Base-by-base conservation (phyloP, 2,888 invertebrate genomes). In the Patella pellucida region DNA sequence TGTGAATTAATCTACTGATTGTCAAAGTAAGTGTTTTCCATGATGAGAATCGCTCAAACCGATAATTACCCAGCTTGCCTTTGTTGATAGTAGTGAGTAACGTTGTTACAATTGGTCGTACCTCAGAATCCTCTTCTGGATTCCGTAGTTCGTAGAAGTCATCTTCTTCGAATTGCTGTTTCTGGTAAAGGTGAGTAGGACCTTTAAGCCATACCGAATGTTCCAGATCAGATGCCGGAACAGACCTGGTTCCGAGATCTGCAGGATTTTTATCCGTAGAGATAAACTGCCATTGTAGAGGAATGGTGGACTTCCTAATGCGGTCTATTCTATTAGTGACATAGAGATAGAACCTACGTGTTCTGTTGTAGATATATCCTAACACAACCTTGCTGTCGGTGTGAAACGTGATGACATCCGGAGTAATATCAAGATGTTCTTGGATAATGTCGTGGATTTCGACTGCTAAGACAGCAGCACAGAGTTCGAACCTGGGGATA, bases 401-500 rank as follows among this genome's bases (percentile, higher is more conserved):
- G 73, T 75, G 80, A 69, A 56, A 79, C 19, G n/a, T 69, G 15
- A 76, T 72, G 14, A 51, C 9, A 5, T 54, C 14, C 12, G 77
- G 14, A 7, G 69, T 52, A 31, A 79, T 31, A 14, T 73, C 52
- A 1, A 81, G 52, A 15, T 81, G 74, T 31, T 71, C 69, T 16
- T n/a, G 19, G 51, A 79, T 52, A 15, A 62, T 41, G 7, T 73
- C 69, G 14, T 69, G 69, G 15, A 81, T 15, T 68, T 81, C 71
- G 12, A 68, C 54, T 0, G 80, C 69, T 11, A 80, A 56, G 16
- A 80, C 76, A 15, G 82, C 83, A 19, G 78, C 80, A 73, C 78
- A 76, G 0, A 83, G 68, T 69, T 82, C 83, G 2, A 82, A 71
- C n/a, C 79, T 51, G 16, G 82, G 81, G 23, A 82, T 76, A 12